Evolutionary conservation across 2,888 invertebrate species (phyloP), one percentile per base, ranked within the genome.

Genomic region (Drosophila picticornis): DNA sequence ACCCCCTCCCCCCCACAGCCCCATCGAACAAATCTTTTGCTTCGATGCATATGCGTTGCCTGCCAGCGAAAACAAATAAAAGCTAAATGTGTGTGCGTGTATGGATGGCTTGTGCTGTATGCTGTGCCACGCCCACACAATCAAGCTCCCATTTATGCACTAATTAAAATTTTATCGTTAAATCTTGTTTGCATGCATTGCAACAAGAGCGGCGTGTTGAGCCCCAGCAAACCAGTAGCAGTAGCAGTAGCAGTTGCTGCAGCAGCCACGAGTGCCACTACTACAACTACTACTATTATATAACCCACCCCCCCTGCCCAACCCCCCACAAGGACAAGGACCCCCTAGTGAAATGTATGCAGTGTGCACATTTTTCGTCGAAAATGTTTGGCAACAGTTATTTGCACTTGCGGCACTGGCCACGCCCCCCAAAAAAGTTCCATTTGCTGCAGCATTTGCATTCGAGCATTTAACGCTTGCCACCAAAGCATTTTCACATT

Each of bases 151-250:
- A 88, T 88, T 88, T 88, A 86, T 88, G 90, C 87, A 88, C 87
- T 88, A 88, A 88, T 88, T 88, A 88, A 88, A 88, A 88, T 88
- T 88, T 88, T 88, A 88, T 88, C 88, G 89, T 88, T 90, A 88
- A 88, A 90, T 88, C 90, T 88, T 88, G 90, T 90, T 90, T 90
- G 90, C 88, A 84, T 88, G 82, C 85, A 84, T 88, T 79, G 84
- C 75, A 85, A 83, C 81, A 88, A 78, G 46, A 46, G 80, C 81
- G 72, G 75, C 73, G 66, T 77, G 77, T 60, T 80, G 79, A 73
- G 52, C 55, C 51, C 80, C 50, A 34, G 43, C 52, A 59, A 63
- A 22, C 43, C 22, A 46, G 13, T 1, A 36, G 16, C 7, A 40
- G n/a, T 4, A 10, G n/a, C 13, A 4, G 46, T 4, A 13, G 43